Evolutionary conservation across 2,113 vertebrate species (phyloP), one percentile per base, ranked within the genome.

Genomic region (Clinocottus analis): DNA sequence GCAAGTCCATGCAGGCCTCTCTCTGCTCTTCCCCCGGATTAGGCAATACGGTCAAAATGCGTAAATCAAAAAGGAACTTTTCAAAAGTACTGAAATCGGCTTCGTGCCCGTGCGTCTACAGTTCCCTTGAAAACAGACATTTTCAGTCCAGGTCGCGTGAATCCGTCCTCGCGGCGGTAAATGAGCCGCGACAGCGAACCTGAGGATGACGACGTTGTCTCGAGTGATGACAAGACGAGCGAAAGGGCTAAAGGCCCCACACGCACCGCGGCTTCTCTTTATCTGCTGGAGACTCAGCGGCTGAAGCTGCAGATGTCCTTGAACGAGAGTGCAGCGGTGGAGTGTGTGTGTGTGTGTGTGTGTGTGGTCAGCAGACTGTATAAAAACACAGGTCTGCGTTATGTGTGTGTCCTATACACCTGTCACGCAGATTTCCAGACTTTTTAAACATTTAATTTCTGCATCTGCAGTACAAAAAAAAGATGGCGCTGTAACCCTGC

Each of bases 21-120:
- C 16, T 41, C 12, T 71, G 53, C 68, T 89, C 65, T 86, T 58
- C 78, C 72, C 66, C 56, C 51, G 39, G 78, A 85, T 84, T 73
- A 83, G 72, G 78, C 74, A 89, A 80, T 53, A 35, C 37, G 80
- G 58, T 84, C 81, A 86, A 80, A 88, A 77, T 83, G 55, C 76
- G 58, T 75, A 79, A n/a, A 82, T 72, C 59, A 80, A 43, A 80
- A 43, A 83, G 70, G 43, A 65, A 65, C 62, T 56, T 84, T 67
- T 27, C 39, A 66, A 75, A 84, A 29, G 39, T 19, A 59, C 47
- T 79, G 73, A 77, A 78, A 88, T 29, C 17, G 8, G 23, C 63
- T 78, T 73, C 37, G 77, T 83, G 43, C 66, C 72, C 80, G 55
- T 79, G 37, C 31, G 73, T 83, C 43, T 7, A 12, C 33, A 67